These are phyloP conservation scores for Platygyra sinensis DNA, from an alignment of 64 coral and sea anemone species.

Conservation along the genomic window DNA sequence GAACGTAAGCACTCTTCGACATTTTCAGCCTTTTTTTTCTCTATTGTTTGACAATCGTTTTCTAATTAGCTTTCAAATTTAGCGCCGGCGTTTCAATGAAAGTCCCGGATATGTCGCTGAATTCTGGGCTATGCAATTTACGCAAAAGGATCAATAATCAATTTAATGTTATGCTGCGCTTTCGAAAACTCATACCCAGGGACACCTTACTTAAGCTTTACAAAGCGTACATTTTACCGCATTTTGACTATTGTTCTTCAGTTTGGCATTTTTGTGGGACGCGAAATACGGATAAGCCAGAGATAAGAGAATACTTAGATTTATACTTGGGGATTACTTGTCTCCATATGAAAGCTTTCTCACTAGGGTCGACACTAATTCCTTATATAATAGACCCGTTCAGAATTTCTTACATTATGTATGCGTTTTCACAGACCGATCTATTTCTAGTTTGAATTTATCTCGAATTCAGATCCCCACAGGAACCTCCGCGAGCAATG, in stretches of 20 bases:
- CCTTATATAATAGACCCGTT: background rate
- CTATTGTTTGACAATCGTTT: too few species aligned
- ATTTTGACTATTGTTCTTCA: constrained; percentile 39
- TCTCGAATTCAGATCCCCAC: too few species aligned
- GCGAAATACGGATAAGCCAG: constrained; percentile 31
- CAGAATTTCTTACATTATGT: background rate
- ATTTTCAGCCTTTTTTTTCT: too few species aligned
- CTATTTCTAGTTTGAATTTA: too few species aligned
- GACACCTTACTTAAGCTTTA: constrained; percentile 31
- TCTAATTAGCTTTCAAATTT: too few species aligned
- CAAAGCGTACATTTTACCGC: constrained; percentile 35
- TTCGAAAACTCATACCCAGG: constrained; percentile 16
- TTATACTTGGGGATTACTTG: constrained; percentile 21
- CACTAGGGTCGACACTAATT: background rate
- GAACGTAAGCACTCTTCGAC: too few species aligned
- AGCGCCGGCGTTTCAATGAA: too few species aligned
- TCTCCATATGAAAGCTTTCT: constrained; percentile 1
- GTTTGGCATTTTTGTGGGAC: constrained; percentile 38
- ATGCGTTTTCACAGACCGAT: too few species aligned
- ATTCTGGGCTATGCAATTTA: too few species aligned
- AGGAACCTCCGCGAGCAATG: too few species aligned
- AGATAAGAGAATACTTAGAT: constrained; percentile 30
- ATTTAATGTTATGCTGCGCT: constrained; percentile 42
- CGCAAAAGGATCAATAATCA: constrained; percentile 53
- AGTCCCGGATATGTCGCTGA: too few species aligned